A percentile compares a stretch with the other conserved stretches of the same genome.
These are phyloP conservation scores for Theretra japonica DNA, from an alignment of 2,888 invertebrate species.

Conservation along the genomic window DNA sequence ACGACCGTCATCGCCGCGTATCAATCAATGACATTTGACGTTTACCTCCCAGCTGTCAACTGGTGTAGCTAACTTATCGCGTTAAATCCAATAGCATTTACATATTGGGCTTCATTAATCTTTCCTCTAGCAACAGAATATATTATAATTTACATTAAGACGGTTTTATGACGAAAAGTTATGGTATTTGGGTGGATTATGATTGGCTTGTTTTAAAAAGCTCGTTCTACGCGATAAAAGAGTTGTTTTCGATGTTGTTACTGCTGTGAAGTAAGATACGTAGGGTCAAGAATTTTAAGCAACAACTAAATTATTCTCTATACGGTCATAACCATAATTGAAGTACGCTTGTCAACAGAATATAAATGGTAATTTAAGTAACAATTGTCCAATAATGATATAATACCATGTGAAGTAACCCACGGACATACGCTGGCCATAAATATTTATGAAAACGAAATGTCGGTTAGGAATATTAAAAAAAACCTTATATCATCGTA, in stretches of 20 bases:
- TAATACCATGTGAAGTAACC: background rate
- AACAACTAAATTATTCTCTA: background rate
- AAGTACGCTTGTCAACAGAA: background rate
- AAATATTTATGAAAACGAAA: slow-evolving; percentile 14
- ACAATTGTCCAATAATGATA: background rate
- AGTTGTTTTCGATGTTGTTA: too few relatives aligned
- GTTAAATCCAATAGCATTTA: background rate
- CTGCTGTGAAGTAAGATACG: too few relatives aligned
- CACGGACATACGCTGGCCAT: background rate
- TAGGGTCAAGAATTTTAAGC: too few relatives aligned
- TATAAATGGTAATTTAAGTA: background rate
- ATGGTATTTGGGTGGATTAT: too few relatives aligned
- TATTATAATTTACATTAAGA: too few relatives aligned
- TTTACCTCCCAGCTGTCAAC: slow-evolving; percentile 5
- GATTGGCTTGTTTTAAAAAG: too few relatives aligned
- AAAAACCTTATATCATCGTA: slow-evolving; percentile 10
- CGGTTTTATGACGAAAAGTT: too few relatives aligned
- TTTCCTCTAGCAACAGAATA: too few relatives aligned
- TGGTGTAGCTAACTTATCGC: background rate
- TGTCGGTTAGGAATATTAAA: slow-evolving; percentile 6
- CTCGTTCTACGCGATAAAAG: too few relatives aligned
- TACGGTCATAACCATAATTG: background rate
- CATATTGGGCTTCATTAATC: too few relatives aligned
- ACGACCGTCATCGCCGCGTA: slow-evolving; percentile 22
- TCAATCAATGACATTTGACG: slow-evolving; percentile 32